These are phyloP conservation scores for Pterostichus madidus DNA, from an alignment of 2,888 invertebrate species.

Conservation along the genomic window DNA sequence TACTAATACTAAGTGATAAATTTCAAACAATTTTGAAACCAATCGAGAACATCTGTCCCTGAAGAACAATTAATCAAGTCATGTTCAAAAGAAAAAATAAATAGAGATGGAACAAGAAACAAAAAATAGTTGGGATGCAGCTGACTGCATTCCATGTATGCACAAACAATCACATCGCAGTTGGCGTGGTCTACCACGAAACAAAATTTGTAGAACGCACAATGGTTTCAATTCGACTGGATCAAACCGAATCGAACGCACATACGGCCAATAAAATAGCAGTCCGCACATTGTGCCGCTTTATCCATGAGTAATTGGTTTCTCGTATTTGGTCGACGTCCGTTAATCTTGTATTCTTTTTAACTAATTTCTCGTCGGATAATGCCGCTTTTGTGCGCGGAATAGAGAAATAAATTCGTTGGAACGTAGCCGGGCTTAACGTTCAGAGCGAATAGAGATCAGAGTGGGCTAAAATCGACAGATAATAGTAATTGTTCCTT, in stretches of 20 bases:
- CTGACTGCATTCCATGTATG: background rate
- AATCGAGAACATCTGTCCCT: too few species aligned
- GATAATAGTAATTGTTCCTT: conserved; percentile 65
- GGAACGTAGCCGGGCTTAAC: conserved; percentile 42
- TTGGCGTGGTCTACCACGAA: conserved; percentile 13
- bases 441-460: conserved; percentile 48
- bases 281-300: conserved; percentile 17
- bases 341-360: conserved; percentile 72
- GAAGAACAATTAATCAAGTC: background rate
- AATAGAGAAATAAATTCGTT: conserved; percentile 66
- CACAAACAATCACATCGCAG: background rate
- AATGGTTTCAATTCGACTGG: conserved; percentile 44
- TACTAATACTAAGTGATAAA: too few species aligned
- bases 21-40: too few species aligned
- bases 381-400: conserved; percentile 68
- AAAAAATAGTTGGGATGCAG: conserved; percentile 1
- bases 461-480: conserved; percentile 41
- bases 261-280: conserved; percentile 37
- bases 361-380: conserved; percentile 72
- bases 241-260: conserved; percentile 21
- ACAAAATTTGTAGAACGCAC: conserved; percentile 31
- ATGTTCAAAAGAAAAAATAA: conserved; percentile 8
- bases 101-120: conserved; percentile 8
- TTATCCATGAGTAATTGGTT: conserved; percentile 72
- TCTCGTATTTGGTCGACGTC: conserved; percentile 72